Conservation (phyloP, 2,797 vertebrate genomes). For the Lepus oiostolus region DNA sequence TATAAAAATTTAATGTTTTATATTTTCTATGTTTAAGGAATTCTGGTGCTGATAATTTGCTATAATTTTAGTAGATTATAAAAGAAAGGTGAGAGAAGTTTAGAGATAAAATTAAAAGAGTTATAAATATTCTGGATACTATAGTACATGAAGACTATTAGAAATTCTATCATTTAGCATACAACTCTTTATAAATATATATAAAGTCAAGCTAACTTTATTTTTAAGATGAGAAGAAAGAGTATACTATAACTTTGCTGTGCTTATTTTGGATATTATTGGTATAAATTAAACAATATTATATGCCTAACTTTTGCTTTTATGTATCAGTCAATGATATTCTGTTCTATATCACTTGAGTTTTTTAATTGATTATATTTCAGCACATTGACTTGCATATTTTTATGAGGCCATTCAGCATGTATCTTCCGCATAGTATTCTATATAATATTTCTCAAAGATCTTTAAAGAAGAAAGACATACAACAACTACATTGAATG, state of each 20-base stretch:
- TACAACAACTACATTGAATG: background rate
- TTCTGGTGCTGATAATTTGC: constrained; percentile 5
- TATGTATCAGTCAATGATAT: background rate
- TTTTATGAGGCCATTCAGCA: background rate
- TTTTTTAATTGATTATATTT: background rate
- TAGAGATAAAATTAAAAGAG: background rate
- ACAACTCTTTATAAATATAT: background rate
- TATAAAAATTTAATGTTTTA: no score
- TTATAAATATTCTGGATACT: background rate
- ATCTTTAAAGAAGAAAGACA: constrained; percentile 28
- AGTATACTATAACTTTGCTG: background rate
- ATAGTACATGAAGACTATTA: background rate
- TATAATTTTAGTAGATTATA: constrained; percentile 29
- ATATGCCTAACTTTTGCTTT: background rate
- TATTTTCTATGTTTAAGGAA: constrained; percentile 2
- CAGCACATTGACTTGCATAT: background rate
- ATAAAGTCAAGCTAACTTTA: background rate
- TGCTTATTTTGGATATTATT: constrained; percentile 40
- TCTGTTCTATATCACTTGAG: constrained; percentile 2
- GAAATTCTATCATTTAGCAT: constrained; percentile 12
- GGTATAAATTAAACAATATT: constrained; percentile 6
- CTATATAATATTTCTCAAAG: constrained; percentile 15
- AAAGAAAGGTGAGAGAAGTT: background rate
- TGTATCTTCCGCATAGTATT: background rate
- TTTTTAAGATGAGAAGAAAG: background rate